A percentile compares a stretch with the other conserved stretches of the same genome.
phyloP scores from a whole-genome alignment of 2,797 vertebrate genomes.

The Oreochromis mossambicus region DNA sequence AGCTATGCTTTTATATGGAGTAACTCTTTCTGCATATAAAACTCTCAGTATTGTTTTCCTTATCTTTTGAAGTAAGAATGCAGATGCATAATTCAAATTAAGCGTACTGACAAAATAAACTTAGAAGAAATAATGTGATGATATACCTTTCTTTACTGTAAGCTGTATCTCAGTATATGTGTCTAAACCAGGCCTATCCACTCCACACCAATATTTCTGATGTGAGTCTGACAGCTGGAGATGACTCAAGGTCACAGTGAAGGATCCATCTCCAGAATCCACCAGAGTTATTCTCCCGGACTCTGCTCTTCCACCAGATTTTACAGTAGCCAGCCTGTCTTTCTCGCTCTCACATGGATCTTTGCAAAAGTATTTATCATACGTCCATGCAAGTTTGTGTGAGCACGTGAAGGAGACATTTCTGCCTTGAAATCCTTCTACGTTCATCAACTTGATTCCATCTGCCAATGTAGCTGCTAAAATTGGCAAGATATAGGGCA shows the following conservation, averaged over 20 bases:
- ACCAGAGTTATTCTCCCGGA: slow-evolving; percentile 18
- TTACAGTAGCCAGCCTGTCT: slow-evolving; percentile 17
- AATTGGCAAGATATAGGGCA: background rate
- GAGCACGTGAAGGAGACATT: slow-evolving; percentile 31
- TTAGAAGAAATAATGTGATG: background rate
- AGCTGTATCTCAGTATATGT: slow-evolving; percentile 28
- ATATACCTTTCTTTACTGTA: slow-evolving; percentile 38
- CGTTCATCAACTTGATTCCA: background rate
- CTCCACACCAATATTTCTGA: slow-evolving; percentile 39
- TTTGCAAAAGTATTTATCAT: slow-evolving; percentile 57
- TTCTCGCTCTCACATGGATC: background rate
- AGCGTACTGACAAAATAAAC: no score
- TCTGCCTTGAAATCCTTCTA: slow-evolving; percentile 3
- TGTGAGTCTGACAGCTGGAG: slow-evolving; percentile 23
- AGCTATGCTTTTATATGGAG: background rate
- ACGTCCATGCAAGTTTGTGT: background rate
- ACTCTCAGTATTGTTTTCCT: no score
- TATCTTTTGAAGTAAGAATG: background rate
- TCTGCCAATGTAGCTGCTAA: slow-evolving; percentile 1
- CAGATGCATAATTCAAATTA: background rate
- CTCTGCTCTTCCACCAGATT: background rate
- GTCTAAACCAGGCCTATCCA: background rate
- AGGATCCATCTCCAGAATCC: slow-evolving; percentile 20
- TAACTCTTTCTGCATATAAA: background rate
- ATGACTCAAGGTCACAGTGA: slow-evolving; percentile 43